Conservation (phyloP, 2,888 invertebrate genomes). For the Drosophila mimica region DNA sequence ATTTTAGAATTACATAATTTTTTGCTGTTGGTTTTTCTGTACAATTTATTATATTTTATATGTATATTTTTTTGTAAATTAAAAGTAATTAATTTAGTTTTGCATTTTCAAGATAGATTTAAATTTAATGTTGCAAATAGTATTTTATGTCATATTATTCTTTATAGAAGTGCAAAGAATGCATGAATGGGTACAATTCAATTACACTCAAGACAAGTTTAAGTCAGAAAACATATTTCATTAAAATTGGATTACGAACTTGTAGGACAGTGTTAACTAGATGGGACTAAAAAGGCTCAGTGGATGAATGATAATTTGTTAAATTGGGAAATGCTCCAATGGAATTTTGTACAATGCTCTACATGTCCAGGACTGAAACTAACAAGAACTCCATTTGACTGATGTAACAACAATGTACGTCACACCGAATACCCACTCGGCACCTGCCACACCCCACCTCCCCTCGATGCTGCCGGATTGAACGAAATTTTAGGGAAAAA, state of each 20-base stretch:
- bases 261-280: conserved; percentile 14
- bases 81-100: not conserved
- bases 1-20: not conserved
- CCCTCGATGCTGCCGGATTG: conserved; percentile 1
- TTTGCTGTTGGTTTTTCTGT: not conserved
- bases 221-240: too few species aligned
- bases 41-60: not conserved
- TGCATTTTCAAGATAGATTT: not conserved
- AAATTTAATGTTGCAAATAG: not conserved
- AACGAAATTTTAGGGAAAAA: conserved; percentile 12
- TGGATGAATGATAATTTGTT: conserved; percentile 29
- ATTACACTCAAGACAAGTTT: not conserved
- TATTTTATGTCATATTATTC: not conserved
- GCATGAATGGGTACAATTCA: not conserved
- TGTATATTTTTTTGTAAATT: not conserved
- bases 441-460: not conserved
- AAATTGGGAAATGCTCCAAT: conserved; percentile 47
- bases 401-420: conserved; percentile 22
- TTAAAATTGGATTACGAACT: not conserved
- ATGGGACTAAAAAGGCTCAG: not conserved
- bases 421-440: not conserved
- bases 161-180: too few species aligned
- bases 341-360: conserved; percentile 34
- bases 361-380: conserved; percentile 12
- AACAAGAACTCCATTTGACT: conserved; percentile 8